Conservation (phyloP, 2,888 invertebrate genomes). For the Laothoe populi region DNA sequence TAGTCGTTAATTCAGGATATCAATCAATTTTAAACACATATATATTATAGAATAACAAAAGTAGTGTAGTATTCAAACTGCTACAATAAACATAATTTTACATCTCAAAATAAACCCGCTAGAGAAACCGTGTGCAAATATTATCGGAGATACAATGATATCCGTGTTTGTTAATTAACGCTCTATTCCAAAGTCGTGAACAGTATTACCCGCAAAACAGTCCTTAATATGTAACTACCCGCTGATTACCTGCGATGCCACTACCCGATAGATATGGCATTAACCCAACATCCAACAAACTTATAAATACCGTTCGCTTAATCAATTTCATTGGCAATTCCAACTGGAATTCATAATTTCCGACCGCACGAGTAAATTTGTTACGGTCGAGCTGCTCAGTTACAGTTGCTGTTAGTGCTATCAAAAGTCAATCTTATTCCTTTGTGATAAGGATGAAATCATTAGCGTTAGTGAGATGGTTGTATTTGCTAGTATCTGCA, state of each 20-base stretch:
- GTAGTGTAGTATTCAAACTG: too few relatives aligned
- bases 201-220: constrained; percentile 18
- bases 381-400: background rate
- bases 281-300: background rate
- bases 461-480: background rate
- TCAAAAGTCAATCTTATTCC: background rate
- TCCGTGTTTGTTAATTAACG: constrained; percentile 18
- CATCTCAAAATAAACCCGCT: too few relatives aligned
- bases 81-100: too few relatives aligned
- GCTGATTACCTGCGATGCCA: constrained; percentile 21
- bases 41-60: background rate
- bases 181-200: constrained; percentile 3
- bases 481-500: constrained; percentile 6
- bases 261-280: constrained; percentile 3
- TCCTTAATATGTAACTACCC: constrained; percentile 25
- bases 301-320: constrained; percentile 2
- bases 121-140: too few relatives aligned
- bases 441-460: background rate
- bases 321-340: background rate
- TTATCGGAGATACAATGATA: background rate
- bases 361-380: constrained; percentile 10
- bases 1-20: too few relatives aligned
- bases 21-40: background rate
- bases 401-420: background rate
- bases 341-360: background rate